These are phyloP conservation scores for Dromius quadrimaculatus DNA, from an alignment of 2,888 invertebrate species.

Conservation along the genomic window DNA sequence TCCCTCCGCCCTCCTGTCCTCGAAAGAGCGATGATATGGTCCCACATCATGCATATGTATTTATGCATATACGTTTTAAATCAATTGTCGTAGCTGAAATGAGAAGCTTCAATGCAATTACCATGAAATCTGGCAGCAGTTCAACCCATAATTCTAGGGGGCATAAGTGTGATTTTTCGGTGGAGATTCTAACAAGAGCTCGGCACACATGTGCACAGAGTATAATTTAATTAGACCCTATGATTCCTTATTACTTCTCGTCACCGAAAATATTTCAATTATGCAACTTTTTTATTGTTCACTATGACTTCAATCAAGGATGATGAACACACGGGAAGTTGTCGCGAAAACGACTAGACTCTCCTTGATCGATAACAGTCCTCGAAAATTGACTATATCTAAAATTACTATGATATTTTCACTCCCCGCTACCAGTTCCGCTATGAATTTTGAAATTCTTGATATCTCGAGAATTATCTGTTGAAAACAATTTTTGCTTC, in stretches of 20 bases:
- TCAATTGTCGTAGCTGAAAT: slow-evolving; percentile 52
- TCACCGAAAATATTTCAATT: slow-evolving; percentile 64
- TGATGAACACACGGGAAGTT: too few species aligned
- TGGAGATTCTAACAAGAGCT: neutral
- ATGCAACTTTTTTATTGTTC: slow-evolving; percentile 62
- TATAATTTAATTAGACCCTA: slow-evolving; percentile 44
- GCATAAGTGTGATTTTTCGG: slow-evolving; percentile 38
- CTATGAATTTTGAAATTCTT: too few species aligned
- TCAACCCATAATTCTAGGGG: neutral
- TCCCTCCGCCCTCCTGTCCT: too few species aligned
- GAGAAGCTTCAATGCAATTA: slow-evolving; percentile 50
- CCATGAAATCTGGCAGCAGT: slow-evolving; percentile 23
- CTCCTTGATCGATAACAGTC: too few species aligned
- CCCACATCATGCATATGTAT: slow-evolving; percentile 51
- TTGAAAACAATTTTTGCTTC: too few species aligned
- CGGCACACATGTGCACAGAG: slow-evolving; percentile 35
- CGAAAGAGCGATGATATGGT: slow-evolving; percentile 24
- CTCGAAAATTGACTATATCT: too few species aligned
- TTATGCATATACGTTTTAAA: slow-evolving; percentile 50
- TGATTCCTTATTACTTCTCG: slow-evolving; percentile 31
- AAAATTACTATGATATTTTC: too few species aligned
- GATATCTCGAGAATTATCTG: too few species aligned
- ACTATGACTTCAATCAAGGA: too few species aligned
- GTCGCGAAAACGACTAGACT: too few species aligned
- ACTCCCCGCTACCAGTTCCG: too few species aligned